A percentile compares a stretch with the other conserved stretches of the same genome.
Conservation (phyloP, 1,140 invertebrate species). For the Heliothis virescens region DNA sequence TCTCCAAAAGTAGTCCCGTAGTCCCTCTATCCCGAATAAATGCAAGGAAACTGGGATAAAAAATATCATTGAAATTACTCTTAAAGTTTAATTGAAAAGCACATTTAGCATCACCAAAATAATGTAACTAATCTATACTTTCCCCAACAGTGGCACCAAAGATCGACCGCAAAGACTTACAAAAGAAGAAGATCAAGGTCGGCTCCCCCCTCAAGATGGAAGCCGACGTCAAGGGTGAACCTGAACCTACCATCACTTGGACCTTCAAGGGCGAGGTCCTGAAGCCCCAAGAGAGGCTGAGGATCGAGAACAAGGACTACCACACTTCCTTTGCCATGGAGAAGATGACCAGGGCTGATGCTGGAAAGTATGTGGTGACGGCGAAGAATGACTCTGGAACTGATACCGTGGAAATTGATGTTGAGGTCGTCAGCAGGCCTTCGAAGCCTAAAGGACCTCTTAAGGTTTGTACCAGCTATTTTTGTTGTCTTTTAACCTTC, state of each 20-base stretch:
- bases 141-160: constrained; percentile 92
- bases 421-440: constrained; percentile 95
- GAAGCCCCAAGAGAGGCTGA: constrained; percentile 89
- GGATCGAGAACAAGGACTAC: constrained; percentile 96
- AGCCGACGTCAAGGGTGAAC: constrained; percentile 96
- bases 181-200: constrained; percentile 93
- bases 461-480: constrained; percentile 86
- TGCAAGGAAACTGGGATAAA: too few species aligned
- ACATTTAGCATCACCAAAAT: background rate
- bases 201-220: constrained; percentile 96
- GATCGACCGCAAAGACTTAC: constrained; percentile 97
- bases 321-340: constrained; percentile 95
- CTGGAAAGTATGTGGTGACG: constrained; percentile 94
- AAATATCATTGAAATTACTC: too few species aligned
- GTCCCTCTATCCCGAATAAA: too few species aligned
- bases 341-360: constrained; percentile 93
- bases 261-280: constrained; percentile 90
- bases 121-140: constrained; percentile 36
- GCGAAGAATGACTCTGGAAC: constrained; percentile 97
- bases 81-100: too few species aligned
- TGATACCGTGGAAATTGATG: constrained; percentile 96
- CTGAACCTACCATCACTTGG: constrained; percentile 95
- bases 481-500: background rate
- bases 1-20: too few species aligned
- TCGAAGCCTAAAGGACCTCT: constrained; percentile 95